Percentiles rank a stretch among this genome's conserved stretches.
phyloP scores from a whole-genome alignment of 2,888 invertebrate species.

The Leptarthrus brevirostris region DNA sequence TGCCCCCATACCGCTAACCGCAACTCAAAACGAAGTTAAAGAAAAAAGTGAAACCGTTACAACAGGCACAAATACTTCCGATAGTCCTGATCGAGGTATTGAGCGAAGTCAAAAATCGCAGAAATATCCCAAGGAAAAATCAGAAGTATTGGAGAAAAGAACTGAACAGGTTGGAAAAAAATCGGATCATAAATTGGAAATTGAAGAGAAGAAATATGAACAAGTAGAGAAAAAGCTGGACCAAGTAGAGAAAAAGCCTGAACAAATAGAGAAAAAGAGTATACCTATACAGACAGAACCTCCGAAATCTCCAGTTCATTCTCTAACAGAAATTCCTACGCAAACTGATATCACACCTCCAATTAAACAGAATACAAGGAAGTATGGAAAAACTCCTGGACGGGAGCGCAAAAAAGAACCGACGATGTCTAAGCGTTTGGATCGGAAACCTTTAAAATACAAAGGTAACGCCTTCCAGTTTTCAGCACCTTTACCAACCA shows the following conservation, averaged over 20 bases:
- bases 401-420: conserved; percentile 64
- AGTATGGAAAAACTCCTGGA: conserved; percentile 66
- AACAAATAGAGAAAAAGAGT: neutral
- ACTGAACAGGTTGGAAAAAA: neutral
- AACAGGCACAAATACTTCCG: conserved; percentile 53
- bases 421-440: conserved; percentile 54
- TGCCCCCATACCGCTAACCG: conserved; percentile 11
- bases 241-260: conserved; percentile 7
- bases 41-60: conserved; percentile 55
- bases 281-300: conserved; percentile 25
- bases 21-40: conserved; percentile 50
- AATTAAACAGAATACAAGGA: conserved; percentile 57
- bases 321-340: neutral
- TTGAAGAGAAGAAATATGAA: conserved; percentile 7
- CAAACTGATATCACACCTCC: conserved; percentile 47
- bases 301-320: conserved; percentile 4
- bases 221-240: neutral
- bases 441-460: conserved; percentile 52
- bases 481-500: conserved; percentile 54
- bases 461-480: conserved; percentile 57
- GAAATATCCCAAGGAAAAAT: conserved; percentile 12
- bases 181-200: neutral
- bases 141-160: conserved; percentile 11
- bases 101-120: neutral
- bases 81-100: neutral